These are phyloP conservation scores for Zygaena filipendulae DNA, from an alignment of 2,888 invertebrate genomes.

Conservation along the genomic window DNA sequence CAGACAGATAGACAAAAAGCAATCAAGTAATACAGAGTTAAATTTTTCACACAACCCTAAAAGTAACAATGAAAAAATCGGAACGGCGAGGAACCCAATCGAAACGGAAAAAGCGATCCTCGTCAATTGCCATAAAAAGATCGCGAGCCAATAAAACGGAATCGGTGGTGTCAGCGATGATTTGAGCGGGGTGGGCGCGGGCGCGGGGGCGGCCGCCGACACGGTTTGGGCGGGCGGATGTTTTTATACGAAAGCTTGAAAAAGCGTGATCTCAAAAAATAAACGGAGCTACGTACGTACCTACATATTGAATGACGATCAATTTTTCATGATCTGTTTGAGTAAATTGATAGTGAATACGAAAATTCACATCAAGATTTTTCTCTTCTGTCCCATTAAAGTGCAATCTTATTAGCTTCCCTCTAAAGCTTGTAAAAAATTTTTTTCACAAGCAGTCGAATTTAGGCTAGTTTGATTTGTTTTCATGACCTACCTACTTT, in stretches of 20 bases:
- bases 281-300: too few relatives aligned
- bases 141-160: constrained; percentile 56
- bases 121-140: constrained; percentile 60
- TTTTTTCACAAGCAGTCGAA: too few relatives aligned
- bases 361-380: constrained; percentile 18
- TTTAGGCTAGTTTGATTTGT: too few relatives aligned
- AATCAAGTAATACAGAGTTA: too few relatives aligned
- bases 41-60: too few relatives aligned
- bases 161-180: constrained; percentile 58
- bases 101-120: constrained; percentile 55
- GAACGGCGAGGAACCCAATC: constrained; percentile 41
- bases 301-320: too few relatives aligned
- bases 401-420: too few relatives aligned
- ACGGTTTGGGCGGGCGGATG: constrained; percentile 62
- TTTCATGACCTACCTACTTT: too few relatives aligned
- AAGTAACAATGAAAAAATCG: too few relatives aligned
- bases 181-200: constrained; percentile 25
- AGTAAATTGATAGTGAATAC: constrained; percentile 20
- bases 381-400: constrained; percentile 14
- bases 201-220: constrained; percentile 26
- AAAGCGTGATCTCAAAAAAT: constrained; percentile 36
- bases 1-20: too few relatives aligned
- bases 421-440: too few relatives aligned
- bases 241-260: constrained; percentile 45
- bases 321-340: constrained; percentile 37